phyloP scores from a whole-genome alignment of 2,113 vertebrate genomes.

The human region DNA sequence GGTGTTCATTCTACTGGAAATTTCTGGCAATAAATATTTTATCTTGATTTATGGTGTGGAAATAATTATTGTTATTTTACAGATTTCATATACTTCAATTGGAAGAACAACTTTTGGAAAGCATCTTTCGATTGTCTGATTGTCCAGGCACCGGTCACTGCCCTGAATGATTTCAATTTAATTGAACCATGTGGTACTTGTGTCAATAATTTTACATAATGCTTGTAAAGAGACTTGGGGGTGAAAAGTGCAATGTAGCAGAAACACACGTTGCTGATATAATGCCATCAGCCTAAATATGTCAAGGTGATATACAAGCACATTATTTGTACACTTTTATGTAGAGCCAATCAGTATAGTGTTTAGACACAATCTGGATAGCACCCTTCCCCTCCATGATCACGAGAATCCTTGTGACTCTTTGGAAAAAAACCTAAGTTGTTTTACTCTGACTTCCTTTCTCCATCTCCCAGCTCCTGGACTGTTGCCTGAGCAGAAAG shows the following conservation, averaged over 20 bases:
- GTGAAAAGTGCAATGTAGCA: constrained; percentile 58
- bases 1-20: constrained; percentile 86
- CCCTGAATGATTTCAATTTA: constrained; percentile 64
- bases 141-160: constrained; percentile 47
- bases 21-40: constrained; percentile 88
- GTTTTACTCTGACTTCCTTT: neutral
- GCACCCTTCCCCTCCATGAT: neutral
- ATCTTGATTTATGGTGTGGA: constrained; percentile 84
- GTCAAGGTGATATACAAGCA: neutral
- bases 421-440: neutral
- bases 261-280: neutral
- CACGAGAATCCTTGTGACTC: neutral
- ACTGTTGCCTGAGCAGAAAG: neutral
- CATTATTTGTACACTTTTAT: neutral
- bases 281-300: neutral
- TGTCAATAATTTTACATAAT: constrained; percentile 66
- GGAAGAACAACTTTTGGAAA: constrained; percentile 83
- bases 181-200: constrained; percentile 64
- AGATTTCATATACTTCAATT: constrained; percentile 77
- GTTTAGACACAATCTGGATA: neutral
- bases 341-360: neutral
- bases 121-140: constrained; percentile 71
- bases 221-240: constrained; percentile 27
- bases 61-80: constrained; percentile 76
- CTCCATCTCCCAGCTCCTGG: neutral